These are phyloP conservation scores for Acholoe squamosa DNA, from an alignment of 2,888 invertebrate species.

Conservation along the genomic window DNA sequence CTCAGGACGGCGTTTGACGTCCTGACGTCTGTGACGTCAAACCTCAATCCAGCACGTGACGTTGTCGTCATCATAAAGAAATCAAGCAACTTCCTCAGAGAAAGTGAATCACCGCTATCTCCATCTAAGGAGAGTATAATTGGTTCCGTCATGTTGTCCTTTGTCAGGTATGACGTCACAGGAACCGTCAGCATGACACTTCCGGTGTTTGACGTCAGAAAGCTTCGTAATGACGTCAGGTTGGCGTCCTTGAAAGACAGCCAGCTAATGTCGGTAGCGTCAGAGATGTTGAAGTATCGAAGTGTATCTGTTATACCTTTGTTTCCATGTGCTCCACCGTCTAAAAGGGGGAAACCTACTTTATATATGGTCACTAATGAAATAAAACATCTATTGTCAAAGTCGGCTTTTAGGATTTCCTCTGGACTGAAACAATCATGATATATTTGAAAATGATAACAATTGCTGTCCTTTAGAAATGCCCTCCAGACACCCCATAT, in stretches of 20 bases:
- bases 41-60: not conserved
- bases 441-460: no score
- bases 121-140: not conserved
- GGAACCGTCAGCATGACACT: not conserved
- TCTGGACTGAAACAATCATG: no score
- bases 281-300: not conserved
- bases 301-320: not conserved
- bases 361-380: no score
- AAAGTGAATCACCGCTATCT: not conserved
- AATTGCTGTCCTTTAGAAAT: no score
- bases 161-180: slow-evolving; percentile 2
- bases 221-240: not conserved
- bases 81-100: not conserved
- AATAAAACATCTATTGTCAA: no score
- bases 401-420: no score
- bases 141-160: not conserved
- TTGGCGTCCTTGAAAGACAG: not conserved
- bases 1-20: not conserved
- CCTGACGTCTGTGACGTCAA: not conserved
- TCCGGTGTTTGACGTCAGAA: not conserved
- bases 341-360: no score
- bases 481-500: no score
- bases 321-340: no score
- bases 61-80: not conserved
- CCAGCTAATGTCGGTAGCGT: not conserved